Evolutionary conservation across 2,888 invertebrate genomes (phyloP), one percentile per base, ranked within the genome.

Genomic region (Nephrotoma guestfalica): DNA sequence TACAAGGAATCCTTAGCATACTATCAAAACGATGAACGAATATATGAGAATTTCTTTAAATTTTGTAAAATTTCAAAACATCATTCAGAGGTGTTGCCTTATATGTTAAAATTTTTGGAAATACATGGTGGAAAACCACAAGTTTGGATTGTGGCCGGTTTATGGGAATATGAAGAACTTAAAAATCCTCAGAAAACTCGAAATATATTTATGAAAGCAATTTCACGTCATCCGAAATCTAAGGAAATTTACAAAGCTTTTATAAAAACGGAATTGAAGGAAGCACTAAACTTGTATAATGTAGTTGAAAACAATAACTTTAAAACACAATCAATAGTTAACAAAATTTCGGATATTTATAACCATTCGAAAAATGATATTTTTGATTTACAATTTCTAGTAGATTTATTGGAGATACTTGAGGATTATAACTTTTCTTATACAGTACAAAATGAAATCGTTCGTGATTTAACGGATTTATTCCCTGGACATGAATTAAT

Each of bases 261-360:
- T 15, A 41, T 84, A 2, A 84, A 84, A 15, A 15, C 41, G 2
- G 41, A 84, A 84, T 41, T 84, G 9, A 15, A 40, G 15, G 42
- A 84, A 41, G 41, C 41, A 7, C 6, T n/a, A 6, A 15, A 11
- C 4, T 13, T 84, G 41, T n/a, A n/a, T 84, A 84, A n/a, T 41
- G 0, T 13, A n/a, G 41, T 15, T 15, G 42, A 84, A 84, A 41
- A 5, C 71, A 30, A 3, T n/a, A 18, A 30, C 30, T 71, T 9
- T 9, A n/a, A 41, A 41, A 41, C 84, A n/a, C 89, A 89, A 86
- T 88, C 89, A 13, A 88, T 90, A 2, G 88, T 93, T 18, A 93
- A 93, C 89, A 92, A 94, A 88, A 93, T 94, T 41, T 92, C 93
- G 87, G 90, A 94, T 11, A 92, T 95, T 83, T 95, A 94, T 92